Conservation (phyloP, 64 coral and sea anemone genomes). For the Montipora cactus region DNA sequence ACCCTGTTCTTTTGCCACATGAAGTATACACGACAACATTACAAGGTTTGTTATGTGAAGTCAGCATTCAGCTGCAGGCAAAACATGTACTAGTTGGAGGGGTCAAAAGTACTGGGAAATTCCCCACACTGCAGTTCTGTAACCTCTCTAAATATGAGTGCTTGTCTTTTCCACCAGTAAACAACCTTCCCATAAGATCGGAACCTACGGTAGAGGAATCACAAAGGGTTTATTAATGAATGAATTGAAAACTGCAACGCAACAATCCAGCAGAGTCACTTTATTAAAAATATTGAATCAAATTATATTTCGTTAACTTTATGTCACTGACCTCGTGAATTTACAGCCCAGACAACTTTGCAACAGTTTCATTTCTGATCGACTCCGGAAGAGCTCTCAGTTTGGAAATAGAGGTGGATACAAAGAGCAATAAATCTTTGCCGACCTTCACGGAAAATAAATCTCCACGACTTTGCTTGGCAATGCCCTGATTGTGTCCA, state of each 20-base stretch:
- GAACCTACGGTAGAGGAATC: too few species aligned
- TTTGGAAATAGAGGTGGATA: background rate
- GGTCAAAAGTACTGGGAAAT: conserved; percentile 2
- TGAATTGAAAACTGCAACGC: too few species aligned
- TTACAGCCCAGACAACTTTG: background rate
- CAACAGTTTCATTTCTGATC: background rate
- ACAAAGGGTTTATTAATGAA: too few species aligned
- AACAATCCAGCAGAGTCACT: too few species aligned
- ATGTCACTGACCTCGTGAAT: background rate
- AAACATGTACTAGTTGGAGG: background rate
- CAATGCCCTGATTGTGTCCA: background rate
- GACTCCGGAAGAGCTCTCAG: background rate
- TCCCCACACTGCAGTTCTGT: background rate
- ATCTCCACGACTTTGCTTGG: background rate
- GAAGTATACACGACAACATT: background rate
- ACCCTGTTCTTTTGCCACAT: background rate
- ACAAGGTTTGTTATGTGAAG: conserved; percentile 32
- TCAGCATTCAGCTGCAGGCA: background rate
- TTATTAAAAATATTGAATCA: too few species aligned
- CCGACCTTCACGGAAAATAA: background rate
- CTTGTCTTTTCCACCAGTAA: too few species aligned
- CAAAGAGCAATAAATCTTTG: background rate
- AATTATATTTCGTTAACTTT: too few species aligned
- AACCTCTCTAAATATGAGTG: background rate
- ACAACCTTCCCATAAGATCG: background rate